Conservation (phyloP, 2,888 invertebrate species). For the Apotomis betuletana region DNA sequence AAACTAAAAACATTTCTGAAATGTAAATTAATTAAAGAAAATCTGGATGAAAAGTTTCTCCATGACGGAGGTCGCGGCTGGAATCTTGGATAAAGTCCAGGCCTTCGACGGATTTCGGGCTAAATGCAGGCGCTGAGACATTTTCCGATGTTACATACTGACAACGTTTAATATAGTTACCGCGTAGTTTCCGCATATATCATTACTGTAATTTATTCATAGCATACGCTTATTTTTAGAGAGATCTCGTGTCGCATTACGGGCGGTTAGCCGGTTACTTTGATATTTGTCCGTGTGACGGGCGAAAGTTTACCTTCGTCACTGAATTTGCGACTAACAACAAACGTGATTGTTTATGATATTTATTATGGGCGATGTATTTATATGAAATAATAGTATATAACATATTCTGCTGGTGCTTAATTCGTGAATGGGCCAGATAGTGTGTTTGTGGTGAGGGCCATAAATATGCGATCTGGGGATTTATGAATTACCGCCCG, state of each 20-base stretch:
- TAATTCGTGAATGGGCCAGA: no score
- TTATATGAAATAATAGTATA: no score
- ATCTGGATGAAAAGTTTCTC: constrained; percentile 34
- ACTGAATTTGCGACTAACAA: not conserved
- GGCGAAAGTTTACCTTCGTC: not conserved
- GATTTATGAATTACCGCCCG: no score
- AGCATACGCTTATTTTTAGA: constrained; percentile 29
- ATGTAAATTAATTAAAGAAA: constrained; percentile 18
- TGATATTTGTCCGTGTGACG: not conserved
- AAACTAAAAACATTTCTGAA: constrained; percentile 4
- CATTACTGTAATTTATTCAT: constrained; percentile 37
- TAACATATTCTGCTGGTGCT: no score
- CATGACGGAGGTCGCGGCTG: constrained; percentile 35
- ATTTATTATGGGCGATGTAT: no score
- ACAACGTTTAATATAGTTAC: constrained; percentile 37
- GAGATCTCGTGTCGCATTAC: constrained; percentile 1
- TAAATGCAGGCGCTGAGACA: constrained; percentile 41
- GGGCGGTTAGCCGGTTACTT: constrained; percentile 12
- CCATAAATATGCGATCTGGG: no score
- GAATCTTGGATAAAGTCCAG: constrained; percentile 41
- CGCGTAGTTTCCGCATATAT: constrained; percentile 39
- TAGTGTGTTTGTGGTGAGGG: no score
- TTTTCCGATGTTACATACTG: constrained; percentile 35
- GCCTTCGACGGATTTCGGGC: constrained; percentile 35
- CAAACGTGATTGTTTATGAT: no score